Percentiles rank a stretch among this genome's conserved stretches.
Conservation (phyloP, 2,797 vertebrate genomes). For the Nasua narica region DNA sequence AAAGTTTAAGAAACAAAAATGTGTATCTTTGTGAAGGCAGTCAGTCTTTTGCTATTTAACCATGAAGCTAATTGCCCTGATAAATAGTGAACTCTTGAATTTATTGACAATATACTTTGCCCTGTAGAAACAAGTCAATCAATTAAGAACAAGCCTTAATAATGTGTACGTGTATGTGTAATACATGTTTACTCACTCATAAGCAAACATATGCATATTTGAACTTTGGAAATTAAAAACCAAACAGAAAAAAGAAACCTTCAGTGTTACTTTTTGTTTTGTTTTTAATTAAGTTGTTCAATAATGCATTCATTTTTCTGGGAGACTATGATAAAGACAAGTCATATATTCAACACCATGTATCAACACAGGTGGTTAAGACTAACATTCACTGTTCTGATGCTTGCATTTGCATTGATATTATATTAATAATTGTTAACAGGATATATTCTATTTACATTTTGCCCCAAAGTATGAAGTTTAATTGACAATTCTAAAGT, state of each 20-base stretch:
- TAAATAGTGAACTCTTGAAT: slow-evolving; percentile 30
- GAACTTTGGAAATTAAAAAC: slow-evolving; percentile 14
- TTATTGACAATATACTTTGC: background rate
- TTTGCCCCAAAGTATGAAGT: background rate
- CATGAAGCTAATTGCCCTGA: background rate
- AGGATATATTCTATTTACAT: background rate
- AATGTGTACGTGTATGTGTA: background rate
- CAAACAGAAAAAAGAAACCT: background rate
- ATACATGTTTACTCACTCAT: background rate
- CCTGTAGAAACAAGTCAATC: background rate
- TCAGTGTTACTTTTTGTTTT: background rate
- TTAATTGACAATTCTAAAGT: background rate
- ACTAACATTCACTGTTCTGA: background rate
- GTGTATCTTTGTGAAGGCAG: background rate
- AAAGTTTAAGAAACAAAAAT: background rate
- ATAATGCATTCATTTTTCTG: slow-evolving; percentile 26
- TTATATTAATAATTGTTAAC: background rate
- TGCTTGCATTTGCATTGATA: background rate
- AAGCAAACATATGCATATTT: background rate
- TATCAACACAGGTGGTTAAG: background rate
- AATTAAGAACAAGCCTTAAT: background rate
- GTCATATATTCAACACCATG: background rate
- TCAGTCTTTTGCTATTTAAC: background rate
- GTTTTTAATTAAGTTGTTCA: slow-evolving; percentile 48
- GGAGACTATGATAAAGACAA: background rate